Conservation (phyloP, 1,140 invertebrate species). For the Bombyx mandarina region DNA sequence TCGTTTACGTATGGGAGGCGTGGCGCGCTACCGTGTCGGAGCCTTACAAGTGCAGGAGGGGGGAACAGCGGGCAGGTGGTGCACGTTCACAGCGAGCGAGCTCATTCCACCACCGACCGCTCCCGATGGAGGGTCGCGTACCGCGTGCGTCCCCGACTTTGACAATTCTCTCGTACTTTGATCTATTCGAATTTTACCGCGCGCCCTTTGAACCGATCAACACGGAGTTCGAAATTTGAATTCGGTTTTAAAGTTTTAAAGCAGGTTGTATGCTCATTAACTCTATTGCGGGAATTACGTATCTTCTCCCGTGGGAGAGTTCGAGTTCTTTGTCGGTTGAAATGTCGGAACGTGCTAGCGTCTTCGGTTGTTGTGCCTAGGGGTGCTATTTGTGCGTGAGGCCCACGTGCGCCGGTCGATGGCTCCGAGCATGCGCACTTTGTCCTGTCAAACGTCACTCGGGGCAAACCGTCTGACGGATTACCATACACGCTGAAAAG, state of each 20-base stretch:
- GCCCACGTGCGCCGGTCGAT: conserved; percentile 62
- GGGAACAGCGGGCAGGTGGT: conserved; percentile 44
- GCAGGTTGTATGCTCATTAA: neutral
- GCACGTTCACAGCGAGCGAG: conserved; percentile 27
- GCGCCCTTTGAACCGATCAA: too few species aligned
- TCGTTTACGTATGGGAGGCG: conserved; percentile 30
- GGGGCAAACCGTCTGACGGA: too few species aligned
- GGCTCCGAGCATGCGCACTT: conserved; percentile 38
- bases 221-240: too few species aligned
- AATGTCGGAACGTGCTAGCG: conserved; percentile 7
- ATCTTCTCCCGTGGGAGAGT: neutral
- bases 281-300: neutral
- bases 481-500: too few species aligned
- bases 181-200: too few species aligned
- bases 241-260: too few species aligned
- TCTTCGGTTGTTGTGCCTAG: conserved; percentile 18
- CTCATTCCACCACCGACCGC: conserved; percentile 35
- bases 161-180: too few species aligned
- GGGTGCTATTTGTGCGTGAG: conserved; percentile 44
- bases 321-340: conserved; percentile 1
- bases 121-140: conserved; percentile 19
- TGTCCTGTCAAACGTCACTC: conserved; percentile 30
- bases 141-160: too few species aligned
- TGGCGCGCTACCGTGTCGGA: conserved; percentile 34
- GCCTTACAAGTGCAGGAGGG: conserved; percentile 56